Percentiles rank a stretch among this genome's conserved stretches.
These are phyloP conservation scores for Torymus aiolomorphi DNA, from an alignment of 2,888 invertebrate genomes.

Conservation along the genomic window DNA sequence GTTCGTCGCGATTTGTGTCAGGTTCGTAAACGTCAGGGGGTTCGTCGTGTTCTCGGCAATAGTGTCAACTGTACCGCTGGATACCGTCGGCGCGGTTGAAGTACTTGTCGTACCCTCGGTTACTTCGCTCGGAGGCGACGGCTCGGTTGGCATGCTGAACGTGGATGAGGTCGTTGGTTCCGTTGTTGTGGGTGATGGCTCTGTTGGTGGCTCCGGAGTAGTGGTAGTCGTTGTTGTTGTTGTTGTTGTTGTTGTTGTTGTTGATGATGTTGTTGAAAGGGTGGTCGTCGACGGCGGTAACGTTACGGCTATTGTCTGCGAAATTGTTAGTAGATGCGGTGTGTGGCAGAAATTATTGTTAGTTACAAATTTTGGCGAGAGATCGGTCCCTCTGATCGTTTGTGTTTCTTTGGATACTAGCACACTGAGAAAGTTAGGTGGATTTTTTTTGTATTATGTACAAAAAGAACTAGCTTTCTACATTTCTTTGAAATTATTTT, in stretches of 20 bases:
- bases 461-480: background rate
- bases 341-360: conserved; percentile 71
- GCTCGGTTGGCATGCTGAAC: conserved; percentile 58
- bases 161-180: conserved; percentile 55
- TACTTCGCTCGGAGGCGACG: conserved; percentile 54
- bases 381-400: background rate
- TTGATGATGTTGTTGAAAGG: conserved; percentile 57
- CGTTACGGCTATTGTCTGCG: conserved; percentile 70
- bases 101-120: conserved; percentile 56
- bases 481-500: background rate
- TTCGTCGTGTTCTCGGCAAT: conserved; percentile 24
- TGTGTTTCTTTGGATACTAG: background rate
- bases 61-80: conserved; percentile 1
- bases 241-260: conserved; percentile 62
- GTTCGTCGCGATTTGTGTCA: conserved; percentile 25
- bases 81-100: conserved; percentile 30
- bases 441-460: background rate
- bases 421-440: conserved; percentile 31
- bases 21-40: conserved; percentile 32
- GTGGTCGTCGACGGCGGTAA: conserved; percentile 60
- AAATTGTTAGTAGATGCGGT: conserved; percentile 75
- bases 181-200: conserved; percentile 56
- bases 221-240: conserved; percentile 59
- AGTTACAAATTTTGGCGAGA: conserved; percentile 65
- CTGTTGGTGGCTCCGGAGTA: conserved; percentile 61